Base-by-base conservation (phyloP, 2,113 vertebrate species). In the Dasyprocta punctata region DNA sequence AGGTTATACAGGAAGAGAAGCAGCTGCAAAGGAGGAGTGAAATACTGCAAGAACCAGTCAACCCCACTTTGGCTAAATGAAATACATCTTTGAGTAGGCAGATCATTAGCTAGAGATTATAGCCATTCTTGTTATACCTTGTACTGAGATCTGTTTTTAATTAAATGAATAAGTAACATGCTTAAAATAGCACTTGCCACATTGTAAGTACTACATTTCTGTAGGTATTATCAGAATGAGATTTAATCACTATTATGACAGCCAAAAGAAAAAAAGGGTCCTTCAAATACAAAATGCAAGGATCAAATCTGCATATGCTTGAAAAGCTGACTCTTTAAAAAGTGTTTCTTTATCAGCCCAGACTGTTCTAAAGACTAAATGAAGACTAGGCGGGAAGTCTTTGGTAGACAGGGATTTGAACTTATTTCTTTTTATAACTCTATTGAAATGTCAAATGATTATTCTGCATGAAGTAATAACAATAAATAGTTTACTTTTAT, bases 121-220 rank as follows among this genome's bases (percentile, higher is more conserved):
- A 89, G 71, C 49, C 52, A 81, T 89, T 87, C 81, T 60, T 81
- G 22, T 65, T 78, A 90, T 11, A 82, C 11, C 36, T 47, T 90
- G 65, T 3, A 0, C 10, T 75, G 36, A 91, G 44, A 93, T 80
- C 92, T 60, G n/a, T 58, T 94, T 89, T 75, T 69, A 91, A 96
- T 86, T 93, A 86, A 89, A n/a, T 60, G 20, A 90, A 88, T 78
- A 88, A 95, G 82, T 65, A 93, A 92, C 24, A 94, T 81, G 88
- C 38, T 89, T 86, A 97, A 30, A 80, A 52, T 36, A 80, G 47
- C 63, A 82, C 7, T 54, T 94, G 69, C 56, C 77, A 83, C 26
- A 38, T 0, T 78, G 33, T 69, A 71, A 89, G 30, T 67, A 41
- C 36, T 65, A 84, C 61, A 81, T 85, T 95, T 95, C 63, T 56